phyloP scores from a whole-genome alignment of 2,888 invertebrate genomes.

The Tethea ocularis region DNA sequence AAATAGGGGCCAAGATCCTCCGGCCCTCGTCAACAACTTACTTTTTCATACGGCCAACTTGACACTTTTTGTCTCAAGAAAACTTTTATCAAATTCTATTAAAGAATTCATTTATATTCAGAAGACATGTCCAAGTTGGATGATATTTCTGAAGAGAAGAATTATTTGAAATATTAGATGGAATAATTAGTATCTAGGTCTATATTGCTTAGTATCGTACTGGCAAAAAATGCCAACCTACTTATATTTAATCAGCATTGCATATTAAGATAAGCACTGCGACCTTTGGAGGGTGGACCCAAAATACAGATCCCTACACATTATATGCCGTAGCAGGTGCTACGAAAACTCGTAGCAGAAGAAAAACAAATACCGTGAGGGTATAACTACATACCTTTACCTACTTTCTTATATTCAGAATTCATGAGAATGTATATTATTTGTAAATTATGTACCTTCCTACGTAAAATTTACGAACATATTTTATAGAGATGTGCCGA shows the following conservation, averaged over 20 bases:
- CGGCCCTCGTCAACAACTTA: constrained; percentile 43
- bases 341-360: constrained; percentile 6
- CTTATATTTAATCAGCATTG: constrained; percentile 7
- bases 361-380: constrained; percentile 9
- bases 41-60: constrained; percentile 47
- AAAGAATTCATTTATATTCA: constrained; percentile 63
- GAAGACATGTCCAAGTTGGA: constrained; percentile 41
- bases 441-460: background rate
- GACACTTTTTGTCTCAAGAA: constrained; percentile 53
- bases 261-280: constrained; percentile 6
- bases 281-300: constrained; percentile 1
- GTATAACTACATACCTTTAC: background rate
- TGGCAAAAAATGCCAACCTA: background rate
- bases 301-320: constrained; percentile 7
- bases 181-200: constrained; percentile 22
- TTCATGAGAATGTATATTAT: constrained; percentile 1
- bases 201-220: constrained; percentile 14
- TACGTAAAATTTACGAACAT: background rate
- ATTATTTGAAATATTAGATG: constrained; percentile 32
- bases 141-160: constrained; percentile 43
- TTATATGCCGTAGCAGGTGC: constrained; percentile 10
- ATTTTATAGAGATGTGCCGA: too few species aligned
- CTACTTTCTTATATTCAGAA: background rate
- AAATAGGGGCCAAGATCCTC: constrained; percentile 30
- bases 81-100: constrained; percentile 64